Conservation (phyloP, 2,113 vertebrate species). For the Phasianus colchicus region DNA sequence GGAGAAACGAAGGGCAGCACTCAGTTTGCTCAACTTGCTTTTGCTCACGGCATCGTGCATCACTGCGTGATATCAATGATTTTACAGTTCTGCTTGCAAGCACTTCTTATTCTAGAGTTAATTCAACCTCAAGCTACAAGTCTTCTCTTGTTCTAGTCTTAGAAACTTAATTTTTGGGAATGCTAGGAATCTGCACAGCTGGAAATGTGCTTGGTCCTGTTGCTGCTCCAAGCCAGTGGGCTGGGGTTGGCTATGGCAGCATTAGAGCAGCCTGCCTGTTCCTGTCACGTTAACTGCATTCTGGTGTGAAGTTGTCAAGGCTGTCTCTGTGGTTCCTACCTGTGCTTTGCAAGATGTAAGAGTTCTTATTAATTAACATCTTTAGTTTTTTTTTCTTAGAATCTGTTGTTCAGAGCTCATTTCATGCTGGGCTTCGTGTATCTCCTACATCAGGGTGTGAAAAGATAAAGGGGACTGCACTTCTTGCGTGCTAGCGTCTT, state of each 20-base stretch:
- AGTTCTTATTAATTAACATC: background rate
- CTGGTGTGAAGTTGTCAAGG: background rate
- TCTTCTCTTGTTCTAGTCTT: slow-evolving; percentile 9
- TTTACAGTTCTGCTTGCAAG: slow-evolving; percentile 1
- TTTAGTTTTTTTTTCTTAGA: background rate
- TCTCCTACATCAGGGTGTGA: background rate
- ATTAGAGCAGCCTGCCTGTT: background rate
- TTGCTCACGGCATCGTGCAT: background rate
- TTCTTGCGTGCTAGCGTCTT: background rate
- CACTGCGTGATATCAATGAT: background rate
- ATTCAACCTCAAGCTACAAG: background rate
- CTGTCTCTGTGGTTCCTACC: background rate
- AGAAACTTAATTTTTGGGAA: slow-evolving; percentile 13
- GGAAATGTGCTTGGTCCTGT: background rate
- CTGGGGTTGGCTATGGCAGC: background rate
- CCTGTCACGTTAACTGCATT: background rate
- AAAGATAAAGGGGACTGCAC: background rate
- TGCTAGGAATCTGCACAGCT: background rate
- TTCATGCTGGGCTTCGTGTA: background rate
- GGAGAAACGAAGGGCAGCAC: background rate
- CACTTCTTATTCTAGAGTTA: background rate
- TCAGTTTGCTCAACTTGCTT: background rate
- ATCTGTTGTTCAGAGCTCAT: background rate
- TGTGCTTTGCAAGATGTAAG: background rate
- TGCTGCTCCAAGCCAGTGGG: background rate